A percentile compares a stretch with the other conserved stretches of the same genome.
Evolutionary conservation across 2,888 invertebrate species (phyloP).

Genomic region (Ochropleura leucogaster): DNA sequence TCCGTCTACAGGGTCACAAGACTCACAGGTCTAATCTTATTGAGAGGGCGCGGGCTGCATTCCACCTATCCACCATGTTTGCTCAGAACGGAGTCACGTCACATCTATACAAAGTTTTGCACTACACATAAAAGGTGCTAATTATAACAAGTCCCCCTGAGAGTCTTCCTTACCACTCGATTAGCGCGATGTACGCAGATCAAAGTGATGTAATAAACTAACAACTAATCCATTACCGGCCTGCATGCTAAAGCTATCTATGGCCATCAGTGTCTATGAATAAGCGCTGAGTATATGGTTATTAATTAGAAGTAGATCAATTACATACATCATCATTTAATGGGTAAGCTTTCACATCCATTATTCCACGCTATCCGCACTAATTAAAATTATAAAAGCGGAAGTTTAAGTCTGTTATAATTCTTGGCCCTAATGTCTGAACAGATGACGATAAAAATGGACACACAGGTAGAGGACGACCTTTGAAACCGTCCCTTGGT

Average conservation of each 20-base stretch:
- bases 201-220: constrained; percentile 44
- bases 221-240: constrained; percentile 47
- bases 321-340: background rate
- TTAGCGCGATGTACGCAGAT: constrained; percentile 36
- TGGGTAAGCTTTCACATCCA: background rate
- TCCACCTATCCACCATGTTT: background rate
- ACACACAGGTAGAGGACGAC: background rate
- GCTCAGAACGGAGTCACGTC: background rate
- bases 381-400: background rate
- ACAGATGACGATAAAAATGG: background rate
- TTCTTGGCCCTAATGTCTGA: background rate
- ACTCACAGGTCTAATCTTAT: background rate
- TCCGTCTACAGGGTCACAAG: background rate
- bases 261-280: constrained; percentile 9
- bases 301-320: constrained; percentile 28
- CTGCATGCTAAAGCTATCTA: constrained; percentile 31
- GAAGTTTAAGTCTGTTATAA: background rate
- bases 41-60: background rate
- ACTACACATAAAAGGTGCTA: constrained; percentile 14
- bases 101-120: background rate
- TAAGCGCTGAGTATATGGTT: constrained; percentile 13
- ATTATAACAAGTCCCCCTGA: constrained; percentile 3
- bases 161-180: constrained; percentile 21
- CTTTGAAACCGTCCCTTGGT: too few species aligned
- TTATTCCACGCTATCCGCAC: background rate